Evolutionary conservation across 1,140 invertebrate genomes (phyloP).

Genomic region (Globodera ellingtonae): DNA sequence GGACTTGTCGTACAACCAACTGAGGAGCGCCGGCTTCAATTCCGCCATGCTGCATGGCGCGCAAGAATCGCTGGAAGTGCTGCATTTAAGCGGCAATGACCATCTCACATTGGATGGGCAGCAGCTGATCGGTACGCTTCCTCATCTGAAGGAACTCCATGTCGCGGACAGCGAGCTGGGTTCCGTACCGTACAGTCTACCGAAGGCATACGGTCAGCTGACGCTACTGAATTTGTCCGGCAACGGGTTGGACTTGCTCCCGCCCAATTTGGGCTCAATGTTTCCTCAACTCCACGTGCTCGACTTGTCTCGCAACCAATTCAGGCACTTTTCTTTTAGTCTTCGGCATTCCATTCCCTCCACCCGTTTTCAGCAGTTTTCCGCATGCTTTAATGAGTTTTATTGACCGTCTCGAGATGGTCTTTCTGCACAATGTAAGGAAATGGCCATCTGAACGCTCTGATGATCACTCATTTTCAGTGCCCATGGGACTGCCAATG

Average conservation of each 20-base stretch:
- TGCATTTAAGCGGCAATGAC: slow-evolving; percentile 55
- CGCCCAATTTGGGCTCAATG: slow-evolving; percentile 30
- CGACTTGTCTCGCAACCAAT: slow-evolving; percentile 52
- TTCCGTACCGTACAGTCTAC: slow-evolving; percentile 45
- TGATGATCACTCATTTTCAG: neutral
- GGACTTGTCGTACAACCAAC: slow-evolving; percentile 57
- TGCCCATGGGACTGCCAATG: slow-evolving; percentile 62
- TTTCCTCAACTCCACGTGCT: slow-evolving; percentile 42
- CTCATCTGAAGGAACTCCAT: slow-evolving; percentile 46
- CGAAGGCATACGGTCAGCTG: slow-evolving; percentile 42
- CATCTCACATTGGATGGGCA: neutral
- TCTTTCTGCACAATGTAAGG: slow-evolving; percentile 34
- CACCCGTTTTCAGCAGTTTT: slow-evolving; percentile 18
- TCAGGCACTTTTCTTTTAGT: slow-evolving; percentile 37
- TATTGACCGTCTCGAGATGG: slow-evolving; percentile 18
- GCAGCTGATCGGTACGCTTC: slow-evolving; percentile 39
- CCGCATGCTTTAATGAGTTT: slow-evolving; percentile 25
- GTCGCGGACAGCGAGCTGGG: slow-evolving; percentile 55
- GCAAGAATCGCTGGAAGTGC: slow-evolving; percentile 43
- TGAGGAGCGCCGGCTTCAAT: slow-evolving; percentile 50
- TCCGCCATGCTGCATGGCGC: slow-evolving; percentile 48
- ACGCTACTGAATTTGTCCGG: slow-evolving; percentile 47
- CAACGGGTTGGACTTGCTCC: slow-evolving; percentile 40
- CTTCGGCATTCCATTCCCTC: neutral
- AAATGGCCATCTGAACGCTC: neutral